phyloP scores from a whole-genome alignment of 2,888 invertebrate species.

The Parnassius mnemosyne region DNA sequence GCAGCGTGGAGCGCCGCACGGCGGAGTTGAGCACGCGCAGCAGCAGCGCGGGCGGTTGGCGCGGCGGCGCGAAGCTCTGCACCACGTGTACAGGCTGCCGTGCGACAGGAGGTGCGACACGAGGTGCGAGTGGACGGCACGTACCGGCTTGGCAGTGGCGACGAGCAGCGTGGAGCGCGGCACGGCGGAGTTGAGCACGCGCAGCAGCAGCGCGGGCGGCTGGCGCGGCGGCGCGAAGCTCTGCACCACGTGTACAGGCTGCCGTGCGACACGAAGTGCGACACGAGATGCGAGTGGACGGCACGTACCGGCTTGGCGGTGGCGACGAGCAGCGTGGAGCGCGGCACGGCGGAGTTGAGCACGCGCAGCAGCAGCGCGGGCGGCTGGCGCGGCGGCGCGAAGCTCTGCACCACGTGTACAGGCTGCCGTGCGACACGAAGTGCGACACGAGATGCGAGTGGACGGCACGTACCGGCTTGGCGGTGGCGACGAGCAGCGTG shows the following conservation, averaged over 20 bases:
- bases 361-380: conserved; percentile 84
- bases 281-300: conserved; percentile 61
- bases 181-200: conserved; percentile 84
- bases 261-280: conserved; percentile 54
- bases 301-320: conserved; percentile 49
- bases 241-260: conserved; percentile 63
- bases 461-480: conserved; percentile 13
- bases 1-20: conserved; percentile 84
- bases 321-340: conserved; percentile 86
- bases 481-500: conserved; percentile 85
- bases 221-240: conserved; percentile 84
- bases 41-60: no score
- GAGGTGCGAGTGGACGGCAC: neutral
- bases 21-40: conserved; percentile 85
- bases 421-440: no score
- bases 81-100: no score
- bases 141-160: conserved; percentile 65
- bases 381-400: conserved; percentile 83
- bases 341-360: conserved; percentile 84
- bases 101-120: no score
- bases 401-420: conserved; percentile 79
- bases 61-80: conserved; percentile 83
- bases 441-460: no score
- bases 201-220: conserved; percentile 83
- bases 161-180: conserved; percentile 86